Evolutionary conservation across 92 coral and sea anemone species (phyloP), one percentile per base, ranked within the genome.

Genomic region (Scolanthus callimorphus): DNA sequence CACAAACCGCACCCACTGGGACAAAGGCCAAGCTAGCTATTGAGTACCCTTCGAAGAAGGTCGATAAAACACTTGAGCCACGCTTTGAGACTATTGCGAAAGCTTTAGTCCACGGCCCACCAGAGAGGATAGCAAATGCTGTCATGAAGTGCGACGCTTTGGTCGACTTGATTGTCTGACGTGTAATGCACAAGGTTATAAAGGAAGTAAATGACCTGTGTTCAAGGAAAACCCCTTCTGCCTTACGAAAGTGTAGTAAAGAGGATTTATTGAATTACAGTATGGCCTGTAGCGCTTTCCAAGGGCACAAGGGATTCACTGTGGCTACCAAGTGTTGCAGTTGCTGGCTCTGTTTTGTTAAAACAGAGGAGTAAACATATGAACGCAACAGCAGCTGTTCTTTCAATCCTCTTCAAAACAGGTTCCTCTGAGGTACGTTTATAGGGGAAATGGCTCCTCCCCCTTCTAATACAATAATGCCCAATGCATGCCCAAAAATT

Each of bases 291-390:
- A 24, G 37, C 61, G 10, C 24, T 27, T 19, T 59, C 72, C 51
- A 69, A 63, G 51, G 70, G 70, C 41, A 67, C 54, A 11, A 67
- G 48, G 39, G 24, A 31, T 22, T 28, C 20, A 11, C 39, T 67
- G 3, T 75, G 75, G 76, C 31, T 71, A 47, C 59, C 51, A 47
- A 59, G 84, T 50, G 34, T 70, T 8, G 76, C 79, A 11, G 74
- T 84, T 11, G 78, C 91, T 10, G 82, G 91, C 10, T 84, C 85
- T 10, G 41, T 78, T 26, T 67, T 84, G 9, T 61, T 84, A 45
- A 84, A 84, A 34, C 85, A 84, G 48, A 67, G 74, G 64, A 77
- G 67, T 66, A 15, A 34, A 13, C 47, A 84, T 17, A 78, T 84
- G 85, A 71, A 79, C 51, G 72, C 69, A 8, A 45, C 73, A 30